Evolutionary conservation across 2,888 invertebrate genomes (phyloP), one percentile per base, ranked within the genome.

Genomic region (Scaptomyza caliginosa): DNA sequence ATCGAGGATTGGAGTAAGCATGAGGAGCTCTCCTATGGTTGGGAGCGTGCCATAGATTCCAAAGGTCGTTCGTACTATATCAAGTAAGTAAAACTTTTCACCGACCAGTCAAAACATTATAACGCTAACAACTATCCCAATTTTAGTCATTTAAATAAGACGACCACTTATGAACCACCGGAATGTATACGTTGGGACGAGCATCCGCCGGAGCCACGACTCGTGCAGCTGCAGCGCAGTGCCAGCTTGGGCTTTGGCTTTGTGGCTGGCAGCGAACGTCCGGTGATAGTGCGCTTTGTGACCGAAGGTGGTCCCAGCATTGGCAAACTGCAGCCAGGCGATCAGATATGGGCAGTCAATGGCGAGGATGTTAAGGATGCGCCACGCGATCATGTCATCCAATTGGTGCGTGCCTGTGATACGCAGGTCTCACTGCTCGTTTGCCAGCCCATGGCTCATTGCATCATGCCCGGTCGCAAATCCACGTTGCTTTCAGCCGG

Each of bases 221-320:
- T 94, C 50, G 95, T 97, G 58, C 93, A 94, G 70, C 93, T 98
- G 70, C 93, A 94, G 74, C 92, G 97, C 39, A 95, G 96, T 78
- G 93, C 95, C 0, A 94, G 96, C 55, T 93, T 97, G 67, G 98
- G 98, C 0, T 98, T 98, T 90, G 98, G 98, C 2, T 98, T 98
- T 91, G 98, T 98, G n/a, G 98, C 98, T 0, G 98, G 98, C 11
- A 97, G 97, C 32, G 97, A 98, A 91, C 94, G 95, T 83, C 98
- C 98, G 0, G 98, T 98, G 46, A 95, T 98, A 60, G 97, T 98
- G 21, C 94, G 98, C 67, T 96, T 96, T 89, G 96, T 96, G 13
- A 96, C 96, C 0, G 96, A 96, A 92, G 97, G 96, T 88, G 98
- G 98, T 10, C 98, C 98, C 1, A 97, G 97, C 90, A 96, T 96